Evolutionary conservation across 2,888 invertebrate species (phyloP), one percentile per base, ranked within the genome.

Genomic region (Atrina japonica): DNA sequence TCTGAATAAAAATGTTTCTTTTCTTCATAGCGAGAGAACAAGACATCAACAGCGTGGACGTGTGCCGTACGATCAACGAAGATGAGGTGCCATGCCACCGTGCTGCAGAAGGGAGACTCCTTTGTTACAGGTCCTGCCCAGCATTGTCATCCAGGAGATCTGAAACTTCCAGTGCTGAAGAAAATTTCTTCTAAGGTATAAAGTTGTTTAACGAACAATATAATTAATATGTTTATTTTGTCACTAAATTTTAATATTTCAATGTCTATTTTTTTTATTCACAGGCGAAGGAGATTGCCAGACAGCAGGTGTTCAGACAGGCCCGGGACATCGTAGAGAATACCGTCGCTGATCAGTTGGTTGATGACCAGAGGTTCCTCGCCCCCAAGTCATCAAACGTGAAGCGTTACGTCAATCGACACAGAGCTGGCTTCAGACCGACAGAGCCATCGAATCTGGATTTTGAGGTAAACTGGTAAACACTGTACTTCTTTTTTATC

Each of bases 381-480:
- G 63, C 63, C 25, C 63, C 63, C 21, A 63, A 60, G 21, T 40
- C 29, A 29, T 30, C 29, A 35, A 16, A 63, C 63, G 30, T 63
- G 0, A 63, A 63, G 52, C 27, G 63, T 14, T 30, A 47, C 16
- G 47, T 45, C 25, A 60, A 60, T 30, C 41, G 29, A 11, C 16
- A 29, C 18, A 5, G 60, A 35, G 30, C 63, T 6, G 21, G 7
- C 14, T 50, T 3, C 52, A 61, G 25, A 21, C 47, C 47, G 49
- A 9, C n/a, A 47, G 61, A 47, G 30, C 47, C 49, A 1, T 29
- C n/a, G 6, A 14, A n/a, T 9, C 29, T 61, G 1, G 47, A 45
- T 7, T 47, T 41, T 59, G 25, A 41, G 43, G 43, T 59, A 30
- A 27, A 25, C 16, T 18, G 5, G 21, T 29, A 47, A 45, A 45